Evolutionary conservation across 1,140 invertebrate genomes (phyloP), one percentile per base, ranked within the genome.

Genomic region (Pogonomyrmex barbatus): DNA sequence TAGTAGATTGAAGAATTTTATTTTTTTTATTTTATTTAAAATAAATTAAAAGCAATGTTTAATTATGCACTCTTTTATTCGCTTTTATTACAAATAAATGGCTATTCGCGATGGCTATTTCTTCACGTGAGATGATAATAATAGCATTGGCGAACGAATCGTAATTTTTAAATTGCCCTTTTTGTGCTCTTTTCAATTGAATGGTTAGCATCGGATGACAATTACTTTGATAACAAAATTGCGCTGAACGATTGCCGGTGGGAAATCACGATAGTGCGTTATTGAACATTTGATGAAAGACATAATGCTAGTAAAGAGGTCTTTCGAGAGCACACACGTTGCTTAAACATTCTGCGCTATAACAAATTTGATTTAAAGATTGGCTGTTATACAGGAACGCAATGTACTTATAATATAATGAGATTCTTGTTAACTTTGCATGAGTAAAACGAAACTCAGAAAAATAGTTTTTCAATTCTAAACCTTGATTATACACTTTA

Each of bases 171-270:
- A 82, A 82, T 75, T 62, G 45, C 2, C 42, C 33, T 71, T 82
- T 81, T 81, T 73, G 52, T 47, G 39, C 30, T 73, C 52, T 75
- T 73, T 82, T 83, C 33, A 71, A 12, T 73, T 30, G 54, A 73
- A 56, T 8, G 52, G n/a, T 39, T 47, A n/a, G 1, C n/a, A 45
- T 71, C 39, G 30, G 45, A 47, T 5, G 33, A 81, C 24, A 87
- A 77, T 88, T 87, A 77, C 63, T 76, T 36, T 54, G 56, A 68
- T 54, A 68, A 8, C 24, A 73, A 83, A 83, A 87, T 87, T 83
- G 9, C 39, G 47, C 47, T 10, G 56, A 47, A n/a, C 65, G 12
- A 70, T 62, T 81, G n/a, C n/a, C 42, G 36, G 58, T 81, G 42
- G 67, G 2, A 6, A 82, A 73, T 82, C 24, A 14, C 30, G 54